Evolutionary conservation across 1,140 invertebrate species (phyloP), one percentile per base, ranked within the genome.

Genomic region (Pseudachorutes palmiensis): DNA sequence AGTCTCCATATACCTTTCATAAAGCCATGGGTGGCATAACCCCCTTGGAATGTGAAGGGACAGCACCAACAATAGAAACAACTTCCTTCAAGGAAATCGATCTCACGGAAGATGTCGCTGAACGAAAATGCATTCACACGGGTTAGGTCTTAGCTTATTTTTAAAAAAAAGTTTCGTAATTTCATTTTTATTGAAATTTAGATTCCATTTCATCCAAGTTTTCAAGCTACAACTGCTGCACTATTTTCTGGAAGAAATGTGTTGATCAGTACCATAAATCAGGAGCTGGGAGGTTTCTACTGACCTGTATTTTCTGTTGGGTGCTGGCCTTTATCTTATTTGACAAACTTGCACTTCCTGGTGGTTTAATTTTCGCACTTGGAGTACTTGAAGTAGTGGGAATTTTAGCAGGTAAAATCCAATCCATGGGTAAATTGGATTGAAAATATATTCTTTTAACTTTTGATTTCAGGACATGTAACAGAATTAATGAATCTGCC

Each of bases 301-400:
- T 65, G 16, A 26, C 61, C 26, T 29, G 32, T 29, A 59, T 72
- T 32, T 22, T 32, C 0, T n/a, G 67, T 0, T 73, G 71, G 71
- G 49, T 67, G 24, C 31, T 65, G 5, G 9, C 29, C 12, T 73
- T 70, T 48, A 67, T 70, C 28, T 30, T 67, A 58, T 68, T 70
- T 67, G 71, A 57, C 16, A 31, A 66, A 19, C 12, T 26, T 5
- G 64, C 65, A 22, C 48, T 66, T 2, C 67, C 67, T 16, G 65
- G 65, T 5, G 70, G 70, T 16, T 51, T 32, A 28, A 24, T 72
- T 16, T 72, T 72, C 48, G 32, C 63, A 22, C 33, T 72, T 26
- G 9, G 16, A 26, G 28, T 64, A 1, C 29, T 72, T 26, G 67
- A 69, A 64, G 1, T 69, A 2, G 3, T 33, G 22, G 33, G 57